These are phyloP conservation scores for Caradrina clavipalpis DNA, from an alignment of 2,888 invertebrate genomes.

Conservation along the genomic window DNA sequence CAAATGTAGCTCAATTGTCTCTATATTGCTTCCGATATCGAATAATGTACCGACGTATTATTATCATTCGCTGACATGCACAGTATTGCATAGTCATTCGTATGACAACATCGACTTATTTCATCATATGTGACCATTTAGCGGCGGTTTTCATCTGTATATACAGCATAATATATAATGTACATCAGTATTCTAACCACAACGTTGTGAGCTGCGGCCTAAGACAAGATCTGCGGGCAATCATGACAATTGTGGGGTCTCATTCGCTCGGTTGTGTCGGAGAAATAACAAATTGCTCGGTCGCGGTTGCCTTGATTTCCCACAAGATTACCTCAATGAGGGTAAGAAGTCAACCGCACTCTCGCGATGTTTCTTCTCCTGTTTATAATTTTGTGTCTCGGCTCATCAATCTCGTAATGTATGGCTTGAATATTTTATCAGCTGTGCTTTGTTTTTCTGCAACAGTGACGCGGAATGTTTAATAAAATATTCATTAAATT, in stretches of 20 bases:
- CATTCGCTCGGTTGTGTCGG: constrained; percentile 72
- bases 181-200: constrained; percentile 72
- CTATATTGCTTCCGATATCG: constrained; percentile 35
- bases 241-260: constrained; percentile 68
- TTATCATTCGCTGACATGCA: constrained; percentile 45
- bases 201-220: constrained; percentile 57
- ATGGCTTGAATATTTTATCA: constrained; percentile 66
- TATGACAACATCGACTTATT: constrained; percentile 38
- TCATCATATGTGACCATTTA: constrained; percentile 55
- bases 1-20: constrained; percentile 40
- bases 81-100: constrained; percentile 31
- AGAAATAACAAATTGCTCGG: constrained; percentile 82
- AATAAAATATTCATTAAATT: constrained; percentile 13
- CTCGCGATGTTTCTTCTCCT: constrained; percentile 70
- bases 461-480: constrained; percentile 28
- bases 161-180: constrained; percentile 64
- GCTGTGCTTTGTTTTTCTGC: constrained; percentile 50
- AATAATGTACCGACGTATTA: constrained; percentile 42
- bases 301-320: constrained; percentile 84
- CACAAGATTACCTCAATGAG: constrained; percentile 85
- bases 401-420: constrained; percentile 69
- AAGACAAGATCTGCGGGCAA: constrained; percentile 53
- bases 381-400: constrained; percentile 75
- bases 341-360: constrained; percentile 80
- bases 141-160: constrained; percentile 60